phyloP scores from a whole-genome alignment of 2,888 invertebrate species.

The Melanchra persicariae region DNA sequence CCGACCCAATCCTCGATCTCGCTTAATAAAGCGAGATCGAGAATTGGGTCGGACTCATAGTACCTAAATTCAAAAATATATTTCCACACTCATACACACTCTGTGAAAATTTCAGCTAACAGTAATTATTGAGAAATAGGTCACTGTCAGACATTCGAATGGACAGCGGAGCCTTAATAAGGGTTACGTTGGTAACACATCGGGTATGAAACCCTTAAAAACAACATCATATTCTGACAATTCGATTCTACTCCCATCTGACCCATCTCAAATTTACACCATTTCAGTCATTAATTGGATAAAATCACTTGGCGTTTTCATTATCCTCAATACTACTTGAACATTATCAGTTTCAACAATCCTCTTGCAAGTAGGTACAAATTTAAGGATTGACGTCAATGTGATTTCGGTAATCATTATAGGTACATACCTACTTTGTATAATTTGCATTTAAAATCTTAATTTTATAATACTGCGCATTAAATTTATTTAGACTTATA shows the following conservation, averaged over 20 bases:
- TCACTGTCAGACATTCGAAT: too few species aligned
- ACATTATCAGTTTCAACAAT: constrained; percentile 31
- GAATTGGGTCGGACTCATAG: too few species aligned
- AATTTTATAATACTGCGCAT: constrained; percentile 13
- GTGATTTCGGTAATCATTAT: constrained; percentile 34
- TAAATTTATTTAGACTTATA: too few species aligned
- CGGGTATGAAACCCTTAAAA: too few species aligned
- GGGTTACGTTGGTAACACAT: too few species aligned
- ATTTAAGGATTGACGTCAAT: constrained; percentile 31
- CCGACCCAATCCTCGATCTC: too few species aligned
- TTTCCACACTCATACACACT: too few species aligned
- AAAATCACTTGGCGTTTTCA: neutral
- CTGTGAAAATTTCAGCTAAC: too few species aligned
- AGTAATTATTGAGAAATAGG: too few species aligned
- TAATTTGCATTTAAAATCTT: constrained; percentile 29
- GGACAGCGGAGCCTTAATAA: too few species aligned
- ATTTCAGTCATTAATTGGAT: neutral
- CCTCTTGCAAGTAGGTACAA: constrained; percentile 4
- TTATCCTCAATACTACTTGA: neutral
- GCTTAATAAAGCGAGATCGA: too few species aligned
- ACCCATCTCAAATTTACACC: neutral
- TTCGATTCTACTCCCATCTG: neutral
- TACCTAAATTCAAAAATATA: too few species aligned
- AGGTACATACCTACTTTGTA: neutral
- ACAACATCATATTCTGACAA: neutral